Evolutionary conservation across 1,140 invertebrate species (phyloP).

Genomic region (Lasioglossum albipes): DNA sequence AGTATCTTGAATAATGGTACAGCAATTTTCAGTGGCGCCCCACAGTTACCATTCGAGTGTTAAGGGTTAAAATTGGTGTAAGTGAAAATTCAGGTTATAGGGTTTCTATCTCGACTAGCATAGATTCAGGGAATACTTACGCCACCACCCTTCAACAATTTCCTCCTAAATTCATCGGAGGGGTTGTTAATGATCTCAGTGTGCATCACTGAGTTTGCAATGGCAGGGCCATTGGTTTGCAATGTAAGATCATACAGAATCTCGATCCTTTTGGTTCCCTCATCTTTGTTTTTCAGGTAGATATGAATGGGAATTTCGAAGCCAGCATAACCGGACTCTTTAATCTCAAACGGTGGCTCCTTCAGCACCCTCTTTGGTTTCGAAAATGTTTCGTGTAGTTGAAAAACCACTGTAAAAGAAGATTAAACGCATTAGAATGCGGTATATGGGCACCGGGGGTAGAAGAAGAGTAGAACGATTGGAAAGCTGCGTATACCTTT

Average conservation of each 20-base stretch:
- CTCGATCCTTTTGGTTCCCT: conserved; percentile 89
- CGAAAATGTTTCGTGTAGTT: conserved; percentile 94
- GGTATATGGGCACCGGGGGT: too few species aligned
- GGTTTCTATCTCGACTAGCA: too few species aligned
- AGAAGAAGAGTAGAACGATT: background rate
- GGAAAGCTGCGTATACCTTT: conserved; percentile 80
- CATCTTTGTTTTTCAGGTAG: conserved; percentile 94
- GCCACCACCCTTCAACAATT: conserved; percentile 93
- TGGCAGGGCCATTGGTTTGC: conserved; percentile 86
- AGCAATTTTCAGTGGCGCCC: too few species aligned
- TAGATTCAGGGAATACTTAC: conserved; percentile 66
- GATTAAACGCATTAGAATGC: background rate
- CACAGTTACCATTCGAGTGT: too few species aligned
- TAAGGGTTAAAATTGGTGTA: too few species aligned
- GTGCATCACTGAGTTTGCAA: conserved; percentile 83
- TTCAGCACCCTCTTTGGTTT: conserved; percentile 94
- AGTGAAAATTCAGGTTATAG: too few species aligned
- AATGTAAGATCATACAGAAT: conserved; percentile 94
- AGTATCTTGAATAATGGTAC: too few species aligned
- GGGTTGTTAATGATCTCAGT: conserved; percentile 91
- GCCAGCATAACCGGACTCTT: conserved; percentile 96
- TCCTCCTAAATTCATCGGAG: conserved; percentile 92
- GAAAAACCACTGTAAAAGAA: conserved; percentile 87
- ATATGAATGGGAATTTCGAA: conserved; percentile 95
- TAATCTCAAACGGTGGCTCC: conserved; percentile 94